Evolutionary conservation across 1,140 invertebrate genomes (phyloP).

Genomic region (Aphelinus certus): DNA sequence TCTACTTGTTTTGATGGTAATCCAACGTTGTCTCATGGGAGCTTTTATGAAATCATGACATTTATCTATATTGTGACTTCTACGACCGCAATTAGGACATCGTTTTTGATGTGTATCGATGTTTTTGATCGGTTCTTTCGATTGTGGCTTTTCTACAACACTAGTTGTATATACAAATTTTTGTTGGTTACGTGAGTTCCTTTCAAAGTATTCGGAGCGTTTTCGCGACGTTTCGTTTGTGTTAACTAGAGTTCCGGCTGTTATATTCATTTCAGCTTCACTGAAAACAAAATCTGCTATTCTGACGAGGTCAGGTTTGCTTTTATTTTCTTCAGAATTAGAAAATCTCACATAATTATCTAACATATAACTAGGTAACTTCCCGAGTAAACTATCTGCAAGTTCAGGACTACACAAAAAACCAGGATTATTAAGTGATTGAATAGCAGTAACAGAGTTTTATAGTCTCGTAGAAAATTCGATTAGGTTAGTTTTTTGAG

Average conservation of each 20-base stretch:
- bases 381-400: background rate
- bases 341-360: background rate
- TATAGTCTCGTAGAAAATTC: conserved; percentile 12
- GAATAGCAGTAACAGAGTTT: conserved; percentile 27
- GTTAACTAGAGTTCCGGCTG: too few species aligned
- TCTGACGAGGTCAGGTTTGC: too few species aligned
- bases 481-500: background rate
- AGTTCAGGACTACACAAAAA: conserved; percentile 28
- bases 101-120: too few species aligned
- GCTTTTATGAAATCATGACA: background rate
- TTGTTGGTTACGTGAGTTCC: too few species aligned
- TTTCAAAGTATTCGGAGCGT: too few species aligned
- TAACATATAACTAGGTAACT: conserved; percentile 14
- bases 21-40: background rate
- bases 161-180: too few species aligned
- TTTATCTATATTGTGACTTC: background rate
- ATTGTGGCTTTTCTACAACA: too few species aligned
- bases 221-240: too few species aligned
- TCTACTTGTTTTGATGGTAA: background rate
- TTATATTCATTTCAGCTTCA: too few species aligned
- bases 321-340: too few species aligned
- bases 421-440: conserved; percentile 11
- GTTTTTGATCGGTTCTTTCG: too few species aligned
- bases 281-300: too few species aligned
- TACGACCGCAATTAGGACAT: background rate